Percentiles rank a stretch among this genome's conserved stretches.
These are phyloP conservation scores for Litoditis marina DNA, from an alignment of 2,888 invertebrate genomes.

Conservation along the genomic window DNA sequence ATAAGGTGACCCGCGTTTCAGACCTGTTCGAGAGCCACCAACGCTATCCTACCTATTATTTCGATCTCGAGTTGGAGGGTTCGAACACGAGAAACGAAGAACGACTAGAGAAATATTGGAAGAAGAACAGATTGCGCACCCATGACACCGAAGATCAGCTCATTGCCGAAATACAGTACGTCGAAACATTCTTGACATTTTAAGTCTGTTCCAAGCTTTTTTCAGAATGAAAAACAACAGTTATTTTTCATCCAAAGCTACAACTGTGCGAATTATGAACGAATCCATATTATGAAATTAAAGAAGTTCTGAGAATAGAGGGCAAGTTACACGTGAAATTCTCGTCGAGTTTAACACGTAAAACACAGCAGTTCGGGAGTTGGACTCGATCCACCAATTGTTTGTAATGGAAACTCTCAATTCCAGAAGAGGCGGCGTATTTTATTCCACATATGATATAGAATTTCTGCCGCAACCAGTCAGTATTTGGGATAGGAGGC, in stretches of 20 bases:
- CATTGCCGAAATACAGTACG: slow-evolving; percentile 31
- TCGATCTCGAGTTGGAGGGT: slow-evolving; percentile 33
- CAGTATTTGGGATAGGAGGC: slow-evolving; percentile 31
- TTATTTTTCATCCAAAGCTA: no score
- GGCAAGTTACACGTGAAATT: no score
- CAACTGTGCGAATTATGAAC: no score
- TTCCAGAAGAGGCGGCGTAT: slow-evolving; percentile 38
- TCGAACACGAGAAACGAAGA: slow-evolving; percentile 32
- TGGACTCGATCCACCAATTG: no score
- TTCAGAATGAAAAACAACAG: no score
- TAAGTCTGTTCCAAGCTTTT: no score
- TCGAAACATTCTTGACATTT: no score
- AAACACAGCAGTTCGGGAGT: no score
- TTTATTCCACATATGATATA: slow-evolving; percentile 40
- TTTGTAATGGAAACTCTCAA: neutral
- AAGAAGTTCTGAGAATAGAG: no score
- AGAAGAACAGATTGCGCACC: slow-evolving; percentile 28
- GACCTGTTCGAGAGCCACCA: slow-evolving; percentile 30
- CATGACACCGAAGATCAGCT: slow-evolving; percentile 25
- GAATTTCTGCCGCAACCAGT: slow-evolving; percentile 38
- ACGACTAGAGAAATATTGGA: slow-evolving; percentile 25
- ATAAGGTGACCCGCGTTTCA: no score
- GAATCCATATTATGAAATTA: neutral
- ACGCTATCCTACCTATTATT: slow-evolving; percentile 37
- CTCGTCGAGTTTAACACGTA: no score